Evolutionary conservation across 2,113 vertebrate species (phyloP), one percentile per base, ranked within the genome.

Genomic region (Onychostruthus taczanowskii): DNA sequence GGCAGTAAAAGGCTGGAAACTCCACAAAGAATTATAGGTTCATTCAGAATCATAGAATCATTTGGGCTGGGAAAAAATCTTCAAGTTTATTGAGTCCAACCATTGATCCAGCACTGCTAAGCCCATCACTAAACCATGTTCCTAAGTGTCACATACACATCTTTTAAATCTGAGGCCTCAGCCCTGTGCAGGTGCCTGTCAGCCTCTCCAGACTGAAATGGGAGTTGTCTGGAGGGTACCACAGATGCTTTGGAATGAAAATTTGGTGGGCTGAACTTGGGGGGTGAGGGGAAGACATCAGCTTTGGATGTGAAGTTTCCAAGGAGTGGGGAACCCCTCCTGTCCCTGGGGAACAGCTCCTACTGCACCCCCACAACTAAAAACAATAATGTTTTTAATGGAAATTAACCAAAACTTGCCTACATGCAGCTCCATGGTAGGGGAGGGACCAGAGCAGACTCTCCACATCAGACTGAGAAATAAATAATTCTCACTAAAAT

Each of bases 321-420:
- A 56, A 61, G 30, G 15, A 44, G n/a, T 2, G 16, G 6, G 9
- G 11, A 50, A 67, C 20, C 7, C n/a, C 9, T 76, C 22, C n/a
- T 31, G 18, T 12, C 10, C 19, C 7, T 46, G 16, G 8, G 5
- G 9, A 90, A 22, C 12, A 41, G 31, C 31, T 72, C 10, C 10
- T 52, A 53, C 15, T 41, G 17, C 11, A 24, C 7, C 4, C 4
- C 2, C 5, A 0, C 24, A 62, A 0, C 8, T 43, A 33, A 56
- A 67, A 59, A 24, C 4, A 17, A 33, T 5, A 13, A 1, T 30
- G 4, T 33, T 90, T 66, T 63, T 58, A 6, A 3, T 20, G 3
- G 10, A n/a, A 80, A 53, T 44, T 33, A 64, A 33, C 41, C 15
- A 39, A 62, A 84, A 68, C 3, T 46, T 79, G 31, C 21, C 27